phyloP scores from a whole-genome alignment of 2,113 vertebrate species.

The Ochotona curzoniae region DNA sequence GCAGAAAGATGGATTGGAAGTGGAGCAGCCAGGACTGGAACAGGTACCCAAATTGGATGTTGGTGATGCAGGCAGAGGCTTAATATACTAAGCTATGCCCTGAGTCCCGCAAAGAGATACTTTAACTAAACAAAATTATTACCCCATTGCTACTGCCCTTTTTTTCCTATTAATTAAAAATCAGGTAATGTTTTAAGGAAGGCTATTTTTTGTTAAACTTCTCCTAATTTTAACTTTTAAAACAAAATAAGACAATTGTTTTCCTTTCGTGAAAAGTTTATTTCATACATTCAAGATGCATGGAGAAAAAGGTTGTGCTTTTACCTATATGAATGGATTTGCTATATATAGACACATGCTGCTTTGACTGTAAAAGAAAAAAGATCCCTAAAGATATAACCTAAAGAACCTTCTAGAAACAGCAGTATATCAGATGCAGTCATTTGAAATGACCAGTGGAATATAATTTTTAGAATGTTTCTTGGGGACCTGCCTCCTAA shows the following conservation, averaged over 20 bases:
- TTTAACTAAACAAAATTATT: not conserved
- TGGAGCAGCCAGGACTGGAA: no score
- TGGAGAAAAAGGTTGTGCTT: not conserved
- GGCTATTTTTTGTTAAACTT: constrained; percentile 11
- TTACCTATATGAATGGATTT: constrained; percentile 41
- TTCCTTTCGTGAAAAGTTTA: not conserved
- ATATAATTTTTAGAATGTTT: constrained; percentile 1
- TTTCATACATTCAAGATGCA: not conserved
- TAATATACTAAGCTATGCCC: no score
- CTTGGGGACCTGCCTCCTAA: not conserved
- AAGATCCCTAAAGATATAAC: not conserved
- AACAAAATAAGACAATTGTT: constrained; percentile 10
- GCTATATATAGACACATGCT: not conserved
- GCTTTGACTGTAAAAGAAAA: not conserved
- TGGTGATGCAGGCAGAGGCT: no score
- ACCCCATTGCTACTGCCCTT: not conserved
- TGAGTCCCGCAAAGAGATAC: not conserved
- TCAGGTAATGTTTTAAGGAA: not conserved
- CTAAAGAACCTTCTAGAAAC: not conserved
- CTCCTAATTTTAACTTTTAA: constrained; percentile 39
- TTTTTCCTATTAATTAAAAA: constrained; percentile 31
- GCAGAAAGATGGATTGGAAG: no score
- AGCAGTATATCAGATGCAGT: not conserved
- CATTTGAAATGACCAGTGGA: not conserved
- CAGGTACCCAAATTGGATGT: no score